Base-by-base conservation (phyloP, 2,113 vertebrate species). In the Verasper variegatus region DNA sequence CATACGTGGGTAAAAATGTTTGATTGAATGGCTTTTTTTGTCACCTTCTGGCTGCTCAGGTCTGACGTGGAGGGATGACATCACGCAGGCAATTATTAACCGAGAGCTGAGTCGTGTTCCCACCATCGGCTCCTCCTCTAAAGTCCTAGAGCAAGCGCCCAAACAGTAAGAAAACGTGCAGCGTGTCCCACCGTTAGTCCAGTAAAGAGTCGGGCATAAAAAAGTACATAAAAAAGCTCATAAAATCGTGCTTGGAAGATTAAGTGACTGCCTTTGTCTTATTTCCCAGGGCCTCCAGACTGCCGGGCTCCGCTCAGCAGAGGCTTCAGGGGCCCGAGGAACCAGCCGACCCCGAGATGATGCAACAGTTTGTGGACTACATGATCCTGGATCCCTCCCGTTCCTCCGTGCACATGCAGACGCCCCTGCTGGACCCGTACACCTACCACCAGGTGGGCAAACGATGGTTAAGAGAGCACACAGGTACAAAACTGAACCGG, bases 41-140 rank as follows among this genome's bases (percentile, higher is more conserved):
- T 77, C 17, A 3, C 10, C 49, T 20, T 40, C 54, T 60, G 63
- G 15, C 26, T 59, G 47, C 68, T 15, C 91, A 99, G 98, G 98
- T 74, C 88, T 99, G 74, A 97, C 96, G 0, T 99, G 98, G 98
- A 96, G 94, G 24, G 97, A 99, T 12, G 95, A 96, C 78, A 78
- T 97, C 78, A 98, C 97, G 1, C 98, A 99, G 88, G 94, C 94
- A 2, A 90, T 97, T 80, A 96, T 99, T 82, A 88, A 94, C 0
- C 95, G 93, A 86, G 97, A 98, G 94, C 94, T 99, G 92, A 96
- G 95, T 10, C 94, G 88, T 1, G 94, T 98, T n/a, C 96, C 96
- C 0, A 94, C 94, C 13, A 86, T 94, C 51, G 88, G 65, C 23
- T 76, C 89, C 0, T 70, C 92, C 0, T 68, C 90, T 31, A 78